Conservation (phyloP, 2,888 invertebrate species). For the Noctua pronuba region DNA sequence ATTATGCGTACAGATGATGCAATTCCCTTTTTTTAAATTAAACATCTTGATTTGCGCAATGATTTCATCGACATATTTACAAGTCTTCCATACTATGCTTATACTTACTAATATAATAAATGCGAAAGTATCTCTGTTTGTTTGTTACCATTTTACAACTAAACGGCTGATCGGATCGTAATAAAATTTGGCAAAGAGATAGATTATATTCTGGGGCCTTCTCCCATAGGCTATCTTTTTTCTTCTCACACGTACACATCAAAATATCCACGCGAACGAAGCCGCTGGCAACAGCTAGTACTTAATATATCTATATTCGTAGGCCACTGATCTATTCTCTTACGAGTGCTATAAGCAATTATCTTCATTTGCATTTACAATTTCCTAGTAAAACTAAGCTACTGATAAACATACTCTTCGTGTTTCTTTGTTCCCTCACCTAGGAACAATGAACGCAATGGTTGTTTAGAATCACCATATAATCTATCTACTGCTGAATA, state of each 20-base stretch:
- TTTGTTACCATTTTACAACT: too few relatives aligned
- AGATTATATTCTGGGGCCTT: too few relatives aligned
- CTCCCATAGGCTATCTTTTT: too few relatives aligned
- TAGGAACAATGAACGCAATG: constrained; percentile 1
- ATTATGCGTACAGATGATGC: constrained; percentile 1
- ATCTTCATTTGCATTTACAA: constrained; percentile 57
- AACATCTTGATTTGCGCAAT: neutral
- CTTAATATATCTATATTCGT: neutral
- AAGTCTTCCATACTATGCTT: too few relatives aligned
- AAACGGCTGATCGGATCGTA: too few relatives aligned
- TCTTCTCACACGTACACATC: neutral
- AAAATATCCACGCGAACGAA: neutral
- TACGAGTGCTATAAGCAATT: constrained; percentile 47
- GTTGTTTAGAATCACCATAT: neutral
- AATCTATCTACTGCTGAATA: too few relatives aligned
- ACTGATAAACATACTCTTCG: constrained; percentile 41
- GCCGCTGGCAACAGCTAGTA: neutral
- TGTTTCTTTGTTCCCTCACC: constrained; percentile 45
- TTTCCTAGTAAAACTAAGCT: constrained; percentile 35
- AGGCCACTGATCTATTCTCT: constrained; percentile 20
- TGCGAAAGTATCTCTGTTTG: too few relatives aligned
- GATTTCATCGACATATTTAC: neutral
- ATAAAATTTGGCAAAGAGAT: neutral
- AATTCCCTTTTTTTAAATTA: neutral
- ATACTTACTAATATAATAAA: too few relatives aligned